Conservation (phyloP, 1,140 invertebrate genomes). For the Drosophila ogumai region DNA sequence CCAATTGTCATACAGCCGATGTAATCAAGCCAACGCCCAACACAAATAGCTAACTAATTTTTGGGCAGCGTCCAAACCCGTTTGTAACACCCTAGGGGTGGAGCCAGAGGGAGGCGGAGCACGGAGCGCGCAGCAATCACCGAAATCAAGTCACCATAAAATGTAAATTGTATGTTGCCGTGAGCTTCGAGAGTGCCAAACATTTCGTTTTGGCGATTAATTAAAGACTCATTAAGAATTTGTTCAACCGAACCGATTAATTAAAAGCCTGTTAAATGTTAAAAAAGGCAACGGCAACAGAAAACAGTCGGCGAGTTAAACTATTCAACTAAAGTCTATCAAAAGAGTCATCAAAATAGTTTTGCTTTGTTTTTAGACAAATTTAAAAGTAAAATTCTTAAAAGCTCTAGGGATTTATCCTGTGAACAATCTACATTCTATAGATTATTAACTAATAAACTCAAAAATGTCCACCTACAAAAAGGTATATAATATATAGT, state of each 20-base stretch:
- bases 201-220: constrained; percentile 70
- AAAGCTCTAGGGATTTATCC: neutral
- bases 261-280: constrained; percentile 68
- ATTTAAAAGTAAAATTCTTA: neutral
- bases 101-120: constrained; percentile 50
- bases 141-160: constrained; percentile 66
- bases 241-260: constrained; percentile 69
- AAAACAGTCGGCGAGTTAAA: constrained; percentile 9
- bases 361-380: neutral
- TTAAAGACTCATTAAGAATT: constrained; percentile 82
- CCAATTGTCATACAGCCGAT: constrained; percentile 25
- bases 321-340: constrained; percentile 7
- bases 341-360: constrained; percentile 4
- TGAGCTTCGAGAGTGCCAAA: constrained; percentile 23
- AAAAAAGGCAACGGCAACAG: constrained; percentile 25
- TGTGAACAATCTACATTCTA: neutral
- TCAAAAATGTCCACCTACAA: too few relatives aligned
- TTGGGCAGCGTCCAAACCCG: constrained; percentile 65
- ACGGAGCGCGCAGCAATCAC: constrained; percentile 40
- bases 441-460: neutral
- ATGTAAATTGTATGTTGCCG: constrained; percentile 56
- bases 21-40: constrained; percentile 54
- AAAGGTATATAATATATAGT: neutral
- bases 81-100: constrained; percentile 73
- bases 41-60: constrained; percentile 58